Evolutionary conservation across 2,888 invertebrate species (phyloP), one percentile per base, ranked within the genome.

Genomic region (Cyclophora albipunctata): DNA sequence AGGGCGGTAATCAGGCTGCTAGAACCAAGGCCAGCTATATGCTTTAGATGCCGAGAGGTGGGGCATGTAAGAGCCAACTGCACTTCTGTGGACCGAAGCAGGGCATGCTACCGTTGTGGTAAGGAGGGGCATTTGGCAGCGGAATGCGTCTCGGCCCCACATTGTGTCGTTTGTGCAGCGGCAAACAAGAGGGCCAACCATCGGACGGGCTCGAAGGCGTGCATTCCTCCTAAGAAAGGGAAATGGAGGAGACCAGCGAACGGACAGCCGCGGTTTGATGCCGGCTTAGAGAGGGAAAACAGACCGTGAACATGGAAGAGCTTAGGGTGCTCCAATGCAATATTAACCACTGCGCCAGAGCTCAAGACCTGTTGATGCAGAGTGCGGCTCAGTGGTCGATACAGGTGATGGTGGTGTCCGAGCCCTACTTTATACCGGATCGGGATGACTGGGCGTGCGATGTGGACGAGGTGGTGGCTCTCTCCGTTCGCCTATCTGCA

Each of bases 311-410:
- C 4, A 37, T 37, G 37, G 37, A 37, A 37, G 37, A 37, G 37
- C 4, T n/a, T 40, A 40, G 33, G 7, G 7, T 51, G 3, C 42
- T 51, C 5, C 59, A 59, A 48, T 51, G 49, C 46, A 61, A 61
- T 6, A 40, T 59, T 7, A 61, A 61, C 45, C 60, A 60, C 54
- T 54, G 45, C 33, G 53, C 55, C 37, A 43, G 45, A 6, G 57
- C 60, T 44, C 57, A 57, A 45, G 55, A 57, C 35, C 47, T 60
- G 2, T 7, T 56, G 7, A 35, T 55, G n/a, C 57, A 55, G 40
- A 50, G 44, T 42, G 45, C 55, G 47, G 56, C 54, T 41, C 46
- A 60, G 57, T 55, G 60, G 60, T 46, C 34, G 33, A 50, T 55
- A 0, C 46, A 53, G 3, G 37, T 60, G 1, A 56, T 53, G 2